Evolutionary conservation across 2,113 vertebrate species (phyloP).

Genomic region (Scortum barcoo): DNA sequence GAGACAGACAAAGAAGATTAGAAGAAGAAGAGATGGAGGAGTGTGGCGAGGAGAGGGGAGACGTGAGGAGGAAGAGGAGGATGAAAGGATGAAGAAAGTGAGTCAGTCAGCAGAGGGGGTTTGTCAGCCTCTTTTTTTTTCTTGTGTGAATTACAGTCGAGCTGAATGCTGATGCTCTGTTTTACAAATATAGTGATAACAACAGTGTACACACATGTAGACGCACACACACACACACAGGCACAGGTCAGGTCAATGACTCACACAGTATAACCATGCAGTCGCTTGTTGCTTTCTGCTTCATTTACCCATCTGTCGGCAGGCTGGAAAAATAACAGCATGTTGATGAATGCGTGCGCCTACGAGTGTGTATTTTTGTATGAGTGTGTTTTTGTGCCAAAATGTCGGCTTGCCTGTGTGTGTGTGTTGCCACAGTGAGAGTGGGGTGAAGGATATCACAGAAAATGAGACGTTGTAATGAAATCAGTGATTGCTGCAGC

Average conservation of each 20-base stretch:
- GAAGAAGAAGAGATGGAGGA: background rate
- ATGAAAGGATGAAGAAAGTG: conserved; percentile 18
- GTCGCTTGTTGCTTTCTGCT: conserved; percentile 50
- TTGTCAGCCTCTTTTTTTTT: conserved; percentile 4
- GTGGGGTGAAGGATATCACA: background rate
- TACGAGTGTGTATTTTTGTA: background rate
- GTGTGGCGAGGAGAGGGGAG: background rate
- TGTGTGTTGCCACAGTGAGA: background rate
- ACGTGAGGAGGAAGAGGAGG: conserved; percentile 17
- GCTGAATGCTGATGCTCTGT: conserved; percentile 24
- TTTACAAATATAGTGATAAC: conserved; percentile 47
- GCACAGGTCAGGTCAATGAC: background rate
- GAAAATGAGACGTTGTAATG: conserved; percentile 52
- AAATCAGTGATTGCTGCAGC: conserved; percentile 40
- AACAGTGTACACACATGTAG: background rate
- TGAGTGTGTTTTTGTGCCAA: background rate
- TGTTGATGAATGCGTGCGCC: conserved; percentile 18
- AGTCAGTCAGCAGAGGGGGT: conserved; percentile 21
- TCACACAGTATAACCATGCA: background rate
- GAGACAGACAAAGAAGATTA: conserved; percentile 5
- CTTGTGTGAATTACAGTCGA: conserved; percentile 9
- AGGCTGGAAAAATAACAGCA: conserved; percentile 29
- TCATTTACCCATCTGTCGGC: conserved; percentile 35
- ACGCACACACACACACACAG: conserved; percentile 1
- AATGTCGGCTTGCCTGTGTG: background rate